Conservation (phyloP, 2,113 vertebrate genomes). For the Chloropsis cyanopogon region DNA sequence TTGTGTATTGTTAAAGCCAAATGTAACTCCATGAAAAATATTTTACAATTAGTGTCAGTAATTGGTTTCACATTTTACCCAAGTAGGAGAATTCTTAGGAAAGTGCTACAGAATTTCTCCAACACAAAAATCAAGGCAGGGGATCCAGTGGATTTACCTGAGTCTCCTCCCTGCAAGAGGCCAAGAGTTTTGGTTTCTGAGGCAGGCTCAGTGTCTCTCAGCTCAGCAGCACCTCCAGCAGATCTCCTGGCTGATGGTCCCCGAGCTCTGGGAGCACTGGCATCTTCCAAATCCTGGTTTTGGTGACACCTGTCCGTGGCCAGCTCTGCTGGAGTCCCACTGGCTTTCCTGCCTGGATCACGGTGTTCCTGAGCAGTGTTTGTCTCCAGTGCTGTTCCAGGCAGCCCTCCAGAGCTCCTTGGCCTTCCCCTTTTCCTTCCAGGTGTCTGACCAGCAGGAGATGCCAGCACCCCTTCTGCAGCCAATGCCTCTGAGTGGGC, state of each 20-base stretch:
- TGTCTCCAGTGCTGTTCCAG: not conserved
- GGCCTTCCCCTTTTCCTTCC: not conserved
- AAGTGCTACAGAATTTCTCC: not conserved
- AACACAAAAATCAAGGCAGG: not conserved
- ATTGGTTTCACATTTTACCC: rapidly evolving
- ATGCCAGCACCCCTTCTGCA: not conserved
- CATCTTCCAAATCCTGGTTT: not conserved
- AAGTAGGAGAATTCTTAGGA: not conserved
- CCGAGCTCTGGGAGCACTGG: rapidly evolving
- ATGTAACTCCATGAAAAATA: not conserved
- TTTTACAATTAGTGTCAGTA: not conserved
- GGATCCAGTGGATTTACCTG: not conserved
- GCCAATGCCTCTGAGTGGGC: not conserved
- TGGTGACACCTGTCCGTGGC: rapidly evolving
- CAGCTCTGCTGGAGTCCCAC: not conserved
- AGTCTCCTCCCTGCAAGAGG: not conserved
- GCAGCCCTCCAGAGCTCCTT: not conserved
- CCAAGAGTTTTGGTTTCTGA: not conserved
- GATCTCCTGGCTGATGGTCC: slow-evolving; percentile 49
- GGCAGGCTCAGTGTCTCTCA: not conserved
- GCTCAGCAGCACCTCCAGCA: not conserved
- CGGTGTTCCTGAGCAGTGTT: not conserved
- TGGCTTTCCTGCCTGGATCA: not conserved
- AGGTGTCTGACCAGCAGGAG: not conserved
- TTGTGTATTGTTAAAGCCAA: not conserved